Conservation (phyloP, 2,797 vertebrate genomes). For the Cynopterus sphinx region DNA sequence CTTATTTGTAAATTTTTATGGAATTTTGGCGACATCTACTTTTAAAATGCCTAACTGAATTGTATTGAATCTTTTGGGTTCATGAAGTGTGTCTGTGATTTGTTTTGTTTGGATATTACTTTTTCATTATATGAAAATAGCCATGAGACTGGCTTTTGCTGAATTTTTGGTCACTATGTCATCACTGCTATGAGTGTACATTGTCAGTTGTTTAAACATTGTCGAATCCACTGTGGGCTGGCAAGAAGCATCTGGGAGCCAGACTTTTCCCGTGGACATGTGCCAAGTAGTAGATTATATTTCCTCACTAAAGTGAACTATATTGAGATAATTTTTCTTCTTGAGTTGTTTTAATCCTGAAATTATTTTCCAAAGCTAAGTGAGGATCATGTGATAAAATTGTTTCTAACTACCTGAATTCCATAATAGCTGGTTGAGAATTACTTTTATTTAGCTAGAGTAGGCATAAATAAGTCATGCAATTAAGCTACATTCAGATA, state of each 20-base stretch:
- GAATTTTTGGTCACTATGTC: conserved; percentile 58
- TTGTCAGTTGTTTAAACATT: conserved; percentile 79
- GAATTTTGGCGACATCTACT: conserved; percentile 42
- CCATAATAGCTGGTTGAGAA: conserved; percentile 30
- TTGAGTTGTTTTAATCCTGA: conserved; percentile 71
- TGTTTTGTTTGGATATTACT: conserved; percentile 60
- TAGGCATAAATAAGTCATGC: conserved; percentile 67
- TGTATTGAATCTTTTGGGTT: neutral
- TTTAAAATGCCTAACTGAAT: neutral
- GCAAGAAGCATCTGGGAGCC: conserved; percentile 86
- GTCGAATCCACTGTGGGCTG: conserved; percentile 76
- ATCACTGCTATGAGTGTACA: conserved; percentile 74
- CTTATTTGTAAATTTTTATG: neutral
- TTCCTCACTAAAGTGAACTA: conserved; percentile 79
- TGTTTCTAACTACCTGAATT: conserved; percentile 67
- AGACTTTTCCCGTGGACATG: conserved; percentile 84
- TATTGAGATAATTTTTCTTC: conserved; percentile 81
- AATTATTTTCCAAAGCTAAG: conserved; percentile 65
- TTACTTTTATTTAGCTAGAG: conserved; percentile 61
- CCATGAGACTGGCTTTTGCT: conserved; percentile 47
- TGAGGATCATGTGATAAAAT: conserved; percentile 71
- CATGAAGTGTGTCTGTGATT: neutral
- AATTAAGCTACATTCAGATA: conserved; percentile 67
- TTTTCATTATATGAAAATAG: conserved; percentile 68
- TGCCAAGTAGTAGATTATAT: conserved; percentile 83